phyloP scores from a whole-genome alignment of 2,113 vertebrate species.

The Etheostoma cragini region DNA sequence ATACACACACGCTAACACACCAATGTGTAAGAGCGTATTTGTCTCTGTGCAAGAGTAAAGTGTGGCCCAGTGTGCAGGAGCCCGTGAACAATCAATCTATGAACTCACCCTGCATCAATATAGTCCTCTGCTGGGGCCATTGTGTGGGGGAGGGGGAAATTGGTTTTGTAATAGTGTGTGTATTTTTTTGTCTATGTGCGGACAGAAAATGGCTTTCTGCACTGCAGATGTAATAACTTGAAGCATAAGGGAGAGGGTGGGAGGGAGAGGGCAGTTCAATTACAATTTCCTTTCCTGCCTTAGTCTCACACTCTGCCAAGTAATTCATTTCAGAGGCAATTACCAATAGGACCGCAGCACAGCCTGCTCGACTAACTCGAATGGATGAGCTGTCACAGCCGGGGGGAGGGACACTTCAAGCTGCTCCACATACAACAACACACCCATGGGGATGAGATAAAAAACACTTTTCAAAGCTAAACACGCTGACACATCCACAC shows the following conservation, averaged over 20 bases:
- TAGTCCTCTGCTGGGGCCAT: constrained; percentile 45
- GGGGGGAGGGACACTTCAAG: constrained; percentile 24
- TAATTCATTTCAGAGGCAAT: constrained; percentile 83
- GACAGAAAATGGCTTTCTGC: constrained; percentile 70
- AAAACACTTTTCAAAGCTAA: constrained; percentile 33
- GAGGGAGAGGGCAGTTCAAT: constrained; percentile 69
- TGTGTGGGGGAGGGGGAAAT: constrained; percentile 49
- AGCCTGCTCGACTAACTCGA: constrained; percentile 68
- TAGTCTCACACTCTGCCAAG: constrained; percentile 69
- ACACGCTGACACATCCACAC: constrained; percentile 16
- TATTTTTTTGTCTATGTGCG: constrained; percentile 27
- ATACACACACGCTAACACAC: constrained; percentile 21
- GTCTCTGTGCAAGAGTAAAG: constrained; percentile 17
- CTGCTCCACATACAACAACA: constrained; percentile 68
- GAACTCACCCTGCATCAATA: constrained; percentile 72
- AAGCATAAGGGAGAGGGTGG: constrained; percentile 52
- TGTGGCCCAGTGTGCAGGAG: constrained; percentile 47
- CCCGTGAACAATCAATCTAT: constrained; percentile 66
- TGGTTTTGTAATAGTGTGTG: constrained; percentile 50
- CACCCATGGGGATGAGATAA: constrained; percentile 37
- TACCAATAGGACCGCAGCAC: constrained; percentile 64
- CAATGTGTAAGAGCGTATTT: constrained; percentile 3
- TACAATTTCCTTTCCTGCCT: constrained; percentile 78
- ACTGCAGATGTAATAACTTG: constrained; percentile 81
- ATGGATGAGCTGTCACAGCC: constrained; percentile 79